Conservation (phyloP, 2,113 vertebrate species). For the Pycnonotus jocosus region DNA sequence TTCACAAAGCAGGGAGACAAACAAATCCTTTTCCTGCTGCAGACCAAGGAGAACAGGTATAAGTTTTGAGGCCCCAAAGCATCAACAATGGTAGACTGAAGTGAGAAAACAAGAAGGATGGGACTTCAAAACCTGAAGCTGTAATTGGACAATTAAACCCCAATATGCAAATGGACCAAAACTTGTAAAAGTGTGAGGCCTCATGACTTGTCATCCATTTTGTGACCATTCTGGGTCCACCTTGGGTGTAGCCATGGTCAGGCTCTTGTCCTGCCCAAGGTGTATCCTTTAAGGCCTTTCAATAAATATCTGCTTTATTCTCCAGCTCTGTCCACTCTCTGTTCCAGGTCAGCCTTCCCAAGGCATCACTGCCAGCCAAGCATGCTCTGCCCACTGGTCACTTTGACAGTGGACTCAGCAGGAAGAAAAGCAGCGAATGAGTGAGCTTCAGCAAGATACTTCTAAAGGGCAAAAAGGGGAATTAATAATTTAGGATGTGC, state of each 20-base stretch:
- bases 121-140: not conserved
- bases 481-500: not conserved
- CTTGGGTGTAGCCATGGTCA: not conserved
- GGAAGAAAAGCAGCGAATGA: not conserved
- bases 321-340: not conserved
- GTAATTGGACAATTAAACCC: not conserved
- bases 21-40: not conserved
- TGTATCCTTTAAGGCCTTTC: not conserved
- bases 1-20: not conserved
- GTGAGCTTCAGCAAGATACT: not conserved
- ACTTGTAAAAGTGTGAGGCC: not conserved
- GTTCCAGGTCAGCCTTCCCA: not conserved
- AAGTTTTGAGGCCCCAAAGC: not conserved
- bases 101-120: not conserved
- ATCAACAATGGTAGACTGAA: not conserved
- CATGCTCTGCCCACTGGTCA: not conserved
- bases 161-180: not conserved
- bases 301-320: not conserved
- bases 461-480: not conserved
- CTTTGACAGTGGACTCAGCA: not conserved
- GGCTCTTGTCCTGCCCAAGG: not conserved
- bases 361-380: not conserved
- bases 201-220: fast-evolving
- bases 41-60: not conserved
- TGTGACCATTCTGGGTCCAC: not conserved